A percentile compares a stretch with the other conserved stretches of the same genome.
phyloP scores from a whole-genome alignment of 2,888 invertebrate species.

The Drosophila mimica region DNA sequence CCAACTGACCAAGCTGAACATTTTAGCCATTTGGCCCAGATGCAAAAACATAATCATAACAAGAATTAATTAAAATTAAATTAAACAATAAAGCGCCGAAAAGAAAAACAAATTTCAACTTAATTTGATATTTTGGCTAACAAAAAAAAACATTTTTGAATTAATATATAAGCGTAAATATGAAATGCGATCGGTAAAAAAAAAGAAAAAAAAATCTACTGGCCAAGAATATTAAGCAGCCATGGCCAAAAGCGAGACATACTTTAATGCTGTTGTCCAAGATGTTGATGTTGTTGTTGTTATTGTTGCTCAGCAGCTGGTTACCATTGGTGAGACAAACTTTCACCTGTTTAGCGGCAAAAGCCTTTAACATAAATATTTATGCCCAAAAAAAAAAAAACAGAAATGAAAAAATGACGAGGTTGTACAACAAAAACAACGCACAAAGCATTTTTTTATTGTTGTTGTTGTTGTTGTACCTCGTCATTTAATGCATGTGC shows the following conservation, averaged over 20 bases:
- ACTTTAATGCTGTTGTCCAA: constrained; percentile 18
- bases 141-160: constrained; percentile 35
- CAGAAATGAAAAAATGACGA: constrained; percentile 29
- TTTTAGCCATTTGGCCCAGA: constrained; percentile 30
- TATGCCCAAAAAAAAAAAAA: constrained; percentile 66
- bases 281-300: constrained; percentile 24
- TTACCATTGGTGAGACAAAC: constrained; percentile 61
- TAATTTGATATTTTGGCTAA: constrained; percentile 39
- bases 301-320: constrained; percentile 41
- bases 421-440: constrained; percentile 31
- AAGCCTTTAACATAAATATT: constrained; percentile 74
- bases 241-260: constrained; percentile 33
- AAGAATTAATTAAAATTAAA: constrained; percentile 23
- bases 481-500: constrained; percentile 21
- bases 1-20: constrained; percentile 3
- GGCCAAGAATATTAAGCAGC: constrained; percentile 68
- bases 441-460: constrained; percentile 14
- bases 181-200: constrained; percentile 34
- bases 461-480: constrained; percentile 12
- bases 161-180: constrained; percentile 23
- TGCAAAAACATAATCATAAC: constrained; percentile 15
- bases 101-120: constrained; percentile 19
- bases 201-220: constrained; percentile 27
- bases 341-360: constrained; percentile 77
- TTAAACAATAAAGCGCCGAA: constrained; percentile 16